These are phyloP conservation scores for Erebia aethiops DNA, from an alignment of 2,888 invertebrate genomes.

Conservation along the genomic window DNA sequence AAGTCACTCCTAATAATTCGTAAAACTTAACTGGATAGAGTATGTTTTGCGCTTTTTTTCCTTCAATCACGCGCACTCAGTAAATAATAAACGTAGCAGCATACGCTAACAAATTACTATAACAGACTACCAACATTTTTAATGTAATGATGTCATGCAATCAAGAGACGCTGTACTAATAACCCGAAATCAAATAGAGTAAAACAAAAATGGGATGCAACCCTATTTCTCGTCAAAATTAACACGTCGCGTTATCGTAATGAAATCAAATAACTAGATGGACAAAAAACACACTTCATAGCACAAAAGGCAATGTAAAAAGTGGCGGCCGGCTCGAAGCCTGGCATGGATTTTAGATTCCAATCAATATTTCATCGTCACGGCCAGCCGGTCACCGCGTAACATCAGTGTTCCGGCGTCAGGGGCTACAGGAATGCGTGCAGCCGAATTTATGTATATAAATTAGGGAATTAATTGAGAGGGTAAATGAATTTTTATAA, in stretches of 20 bases:
- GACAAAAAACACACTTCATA: slow-evolving; percentile 49
- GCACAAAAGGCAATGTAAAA: slow-evolving; percentile 54
- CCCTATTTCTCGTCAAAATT: slow-evolving; percentile 27
- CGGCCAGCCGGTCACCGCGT: slow-evolving; percentile 62
- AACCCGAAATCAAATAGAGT: neutral
- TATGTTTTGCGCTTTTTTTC: too few relatives aligned
- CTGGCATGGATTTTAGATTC: slow-evolving; percentile 59
- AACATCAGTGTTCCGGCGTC: slow-evolving; percentile 50
- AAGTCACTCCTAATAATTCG: too few relatives aligned
- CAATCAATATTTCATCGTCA: slow-evolving; percentile 71
- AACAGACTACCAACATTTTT: neutral
- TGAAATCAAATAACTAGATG: slow-evolving; percentile 28
- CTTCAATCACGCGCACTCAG: too few relatives aligned
- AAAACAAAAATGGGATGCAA: slow-evolving; percentile 19
- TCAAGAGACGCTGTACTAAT: slow-evolving; percentile 9
- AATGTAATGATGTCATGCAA: neutral
- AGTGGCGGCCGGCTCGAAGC: slow-evolving; percentile 27
- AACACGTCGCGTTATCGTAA: slow-evolving; percentile 29
- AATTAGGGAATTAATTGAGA: slow-evolving; percentile 5
- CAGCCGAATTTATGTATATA: slow-evolving; percentile 26
- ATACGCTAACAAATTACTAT: neutral
- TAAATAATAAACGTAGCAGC: neutral
- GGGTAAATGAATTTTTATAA: too few relatives aligned
- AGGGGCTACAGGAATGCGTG: slow-evolving; percentile 43
- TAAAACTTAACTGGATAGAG: too few relatives aligned